These are phyloP conservation scores for Chauna torquata DNA, from an alignment of 2,113 vertebrate genomes.

Conservation along the genomic window DNA sequence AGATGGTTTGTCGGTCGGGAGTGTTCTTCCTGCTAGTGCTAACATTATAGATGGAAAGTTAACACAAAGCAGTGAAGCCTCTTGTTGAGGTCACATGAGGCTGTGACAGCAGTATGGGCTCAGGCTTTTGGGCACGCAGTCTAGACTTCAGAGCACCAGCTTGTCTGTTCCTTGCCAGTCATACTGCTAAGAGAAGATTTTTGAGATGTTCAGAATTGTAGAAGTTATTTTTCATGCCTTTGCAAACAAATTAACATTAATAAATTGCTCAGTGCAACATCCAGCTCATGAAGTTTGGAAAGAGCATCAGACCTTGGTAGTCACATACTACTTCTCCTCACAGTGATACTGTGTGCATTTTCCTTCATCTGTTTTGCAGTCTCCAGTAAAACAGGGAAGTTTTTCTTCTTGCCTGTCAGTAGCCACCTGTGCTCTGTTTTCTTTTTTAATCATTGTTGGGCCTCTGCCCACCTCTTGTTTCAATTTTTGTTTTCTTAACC, in stretches of 20 bases:
- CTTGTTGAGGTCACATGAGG: neutral
- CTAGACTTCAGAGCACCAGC: neutral
- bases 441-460: slow-evolving; percentile 45
- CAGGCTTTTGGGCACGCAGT: neutral
- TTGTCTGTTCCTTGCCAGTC: neutral
- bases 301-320: neutral
- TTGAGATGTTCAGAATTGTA: neutral
- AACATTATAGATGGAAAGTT: neutral
- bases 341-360: neutral
- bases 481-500: slow-evolving; percentile 11
- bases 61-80: neutral
- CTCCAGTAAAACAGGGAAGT: neutral
- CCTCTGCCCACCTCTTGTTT: slow-evolving; percentile 37
- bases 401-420: slow-evolving; percentile 1
- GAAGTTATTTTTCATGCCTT: neutral
- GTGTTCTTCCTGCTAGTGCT: neutral
- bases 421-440: slow-evolving; percentile 32
- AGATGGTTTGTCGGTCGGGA: neutral
- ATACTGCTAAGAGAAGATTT: neutral
- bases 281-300: neutral
- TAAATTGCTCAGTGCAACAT: neutral
- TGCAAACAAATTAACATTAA: neutral
- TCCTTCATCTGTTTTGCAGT: neutral
- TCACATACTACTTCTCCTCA: neutral
- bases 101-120: neutral